These are phyloP conservation scores for Ochotona curzoniae DNA, from an alignment of 2,113 vertebrate genomes.

Conservation along the genomic window DNA sequence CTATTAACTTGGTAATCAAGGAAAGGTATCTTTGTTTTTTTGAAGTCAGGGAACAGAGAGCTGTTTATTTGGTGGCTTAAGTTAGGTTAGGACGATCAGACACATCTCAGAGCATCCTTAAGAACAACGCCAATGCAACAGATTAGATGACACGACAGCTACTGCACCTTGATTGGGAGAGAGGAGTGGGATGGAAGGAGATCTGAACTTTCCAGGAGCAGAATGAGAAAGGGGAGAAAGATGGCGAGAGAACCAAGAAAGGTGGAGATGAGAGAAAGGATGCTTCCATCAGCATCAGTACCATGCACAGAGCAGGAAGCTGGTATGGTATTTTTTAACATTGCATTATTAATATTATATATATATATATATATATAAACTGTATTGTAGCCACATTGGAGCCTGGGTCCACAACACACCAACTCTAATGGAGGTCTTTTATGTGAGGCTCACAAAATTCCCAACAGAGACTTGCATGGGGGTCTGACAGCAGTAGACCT, in stretches of 20 bases:
- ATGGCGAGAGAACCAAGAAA: neutral
- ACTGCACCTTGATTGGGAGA: neutral
- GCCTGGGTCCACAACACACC: too few relatives aligned
- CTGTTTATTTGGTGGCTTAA: slow-evolving; percentile 4
- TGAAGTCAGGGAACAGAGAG: neutral
- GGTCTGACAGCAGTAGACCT: too few relatives aligned
- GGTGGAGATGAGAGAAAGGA: neutral
- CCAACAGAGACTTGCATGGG: too few relatives aligned
- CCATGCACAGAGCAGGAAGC: neutral
- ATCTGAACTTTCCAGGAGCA: neutral
- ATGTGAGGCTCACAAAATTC: too few relatives aligned
- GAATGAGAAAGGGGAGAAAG: neutral
- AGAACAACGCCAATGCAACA: neutral
- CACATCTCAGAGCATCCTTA: neutral
- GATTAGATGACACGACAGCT: neutral
- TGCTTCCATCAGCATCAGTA: neutral
- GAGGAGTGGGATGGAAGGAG: neutral
- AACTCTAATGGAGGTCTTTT: too few relatives aligned
- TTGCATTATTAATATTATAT: too few relatives aligned
- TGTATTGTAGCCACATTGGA: too few relatives aligned
- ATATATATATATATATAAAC: too few relatives aligned
- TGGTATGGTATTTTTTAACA: too few relatives aligned
- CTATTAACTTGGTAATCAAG: neutral
- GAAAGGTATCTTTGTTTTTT: neutral
- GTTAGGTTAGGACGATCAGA: neutral